Evolutionary conservation across 2,888 invertebrate genomes (phyloP).

Genomic region (Eulithis prunata): DNA sequence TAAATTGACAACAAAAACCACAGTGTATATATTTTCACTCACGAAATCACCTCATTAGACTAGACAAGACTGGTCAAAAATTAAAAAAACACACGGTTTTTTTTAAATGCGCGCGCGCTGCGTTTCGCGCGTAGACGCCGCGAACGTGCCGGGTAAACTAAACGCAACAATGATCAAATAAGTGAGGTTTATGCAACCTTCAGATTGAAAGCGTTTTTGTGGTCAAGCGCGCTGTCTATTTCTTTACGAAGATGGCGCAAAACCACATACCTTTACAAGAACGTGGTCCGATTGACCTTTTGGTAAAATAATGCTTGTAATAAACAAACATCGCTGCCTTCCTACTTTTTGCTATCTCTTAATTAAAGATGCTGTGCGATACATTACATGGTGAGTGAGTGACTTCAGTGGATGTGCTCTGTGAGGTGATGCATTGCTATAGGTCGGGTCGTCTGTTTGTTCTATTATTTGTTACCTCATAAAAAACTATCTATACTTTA

Average conservation of each 20-base stretch:
- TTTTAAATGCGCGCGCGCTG: slow-evolving; percentile 56
- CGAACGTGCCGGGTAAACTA: slow-evolving; percentile 72
- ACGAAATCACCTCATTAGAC: slow-evolving; percentile 35
- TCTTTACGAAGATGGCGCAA: slow-evolving; percentile 71
- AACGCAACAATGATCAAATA: slow-evolving; percentile 65
- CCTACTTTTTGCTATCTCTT: not conserved
- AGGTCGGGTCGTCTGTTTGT: too few relatives aligned
- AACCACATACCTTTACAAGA: slow-evolving; percentile 45
- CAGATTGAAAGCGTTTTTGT: slow-evolving; percentile 78
- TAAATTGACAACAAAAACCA: slow-evolving; percentile 22
- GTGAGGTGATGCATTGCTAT: too few relatives aligned
- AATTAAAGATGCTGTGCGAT: too few relatives aligned
- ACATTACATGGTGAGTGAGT: too few relatives aligned
- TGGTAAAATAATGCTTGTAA: not conserved
- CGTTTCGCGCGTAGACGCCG: slow-evolving; percentile 65
- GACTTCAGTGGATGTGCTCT: too few relatives aligned
- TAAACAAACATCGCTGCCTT: too few relatives aligned
- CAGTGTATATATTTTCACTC: slow-evolving; percentile 32
- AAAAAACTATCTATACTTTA: too few relatives aligned
- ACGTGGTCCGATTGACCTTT: slow-evolving; percentile 64
- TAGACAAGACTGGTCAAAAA: slow-evolving; percentile 11
- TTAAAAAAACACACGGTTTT: slow-evolving; percentile 37
- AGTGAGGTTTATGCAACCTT: slow-evolving; percentile 79
- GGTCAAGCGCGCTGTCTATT: slow-evolving; percentile 69
- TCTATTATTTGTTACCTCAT: too few relatives aligned